Conservation (phyloP, 1,140 invertebrate genomes). For the Cepaea nemoralis region DNA sequence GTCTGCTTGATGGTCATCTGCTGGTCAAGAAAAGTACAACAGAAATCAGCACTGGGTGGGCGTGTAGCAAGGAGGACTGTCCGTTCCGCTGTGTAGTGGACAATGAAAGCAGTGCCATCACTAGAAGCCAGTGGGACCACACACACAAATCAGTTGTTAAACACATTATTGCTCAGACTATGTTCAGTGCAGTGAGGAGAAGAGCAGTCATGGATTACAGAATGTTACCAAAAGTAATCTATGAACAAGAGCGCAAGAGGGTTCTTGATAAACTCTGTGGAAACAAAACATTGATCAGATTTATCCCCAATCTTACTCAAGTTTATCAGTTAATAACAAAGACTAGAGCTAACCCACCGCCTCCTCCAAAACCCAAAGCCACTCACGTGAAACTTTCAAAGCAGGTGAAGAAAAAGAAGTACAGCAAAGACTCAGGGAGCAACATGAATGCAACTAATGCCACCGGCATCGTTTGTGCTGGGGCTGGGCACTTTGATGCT, state of each 20-base stretch:
- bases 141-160: constrained; percentile 22
- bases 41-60: constrained; percentile 29
- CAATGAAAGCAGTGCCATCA: constrained; percentile 8
- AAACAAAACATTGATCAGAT: constrained; percentile 24
- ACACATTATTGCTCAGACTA: constrained; percentile 10
- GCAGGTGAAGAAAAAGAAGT: not conserved
- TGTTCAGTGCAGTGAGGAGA: constrained; percentile 16
- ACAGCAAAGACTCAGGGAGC: not conserved
- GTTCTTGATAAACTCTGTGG: constrained; percentile 9
- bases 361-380: not conserved
- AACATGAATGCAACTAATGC: constrained; percentile 6
- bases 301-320: constrained; percentile 23
- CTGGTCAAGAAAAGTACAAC: constrained; percentile 10
- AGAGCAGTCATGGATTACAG: constrained; percentile 15
- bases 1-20: constrained; percentile 20
- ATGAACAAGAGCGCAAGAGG: constrained; percentile 27
- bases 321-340: constrained; percentile 26
- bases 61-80: constrained; percentile 20
- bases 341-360: constrained; percentile 18
- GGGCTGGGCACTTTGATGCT: not conserved
- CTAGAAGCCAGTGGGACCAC: constrained; percentile 29
- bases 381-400: not conserved
- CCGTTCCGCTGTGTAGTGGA: constrained; percentile 34
- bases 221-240: constrained; percentile 13
- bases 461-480: not conserved